A percentile compares a stretch with the other conserved stretches of the same genome.
These are phyloP conservation scores for Phoenicopterus ruber DNA, from an alignment of 2,113 vertebrate genomes.

Conservation along the genomic window DNA sequence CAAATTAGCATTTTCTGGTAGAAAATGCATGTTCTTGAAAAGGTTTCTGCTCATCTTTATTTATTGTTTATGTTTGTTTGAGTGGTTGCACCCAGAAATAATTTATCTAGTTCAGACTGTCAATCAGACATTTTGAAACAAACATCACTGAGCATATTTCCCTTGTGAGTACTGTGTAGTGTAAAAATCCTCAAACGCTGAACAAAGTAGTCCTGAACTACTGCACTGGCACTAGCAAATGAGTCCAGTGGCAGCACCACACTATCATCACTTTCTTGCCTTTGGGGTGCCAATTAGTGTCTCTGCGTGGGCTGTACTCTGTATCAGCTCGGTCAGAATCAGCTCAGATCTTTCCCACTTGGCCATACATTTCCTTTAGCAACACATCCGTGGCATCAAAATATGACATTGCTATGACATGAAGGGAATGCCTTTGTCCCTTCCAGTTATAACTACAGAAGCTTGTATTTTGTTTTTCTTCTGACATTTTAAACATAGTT, in stretches of 20 bases:
- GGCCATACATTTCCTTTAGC: not conserved
- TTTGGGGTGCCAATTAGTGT: not conserved
- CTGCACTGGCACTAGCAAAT: not conserved
- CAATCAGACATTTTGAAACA: not conserved
- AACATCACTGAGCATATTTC: not conserved
- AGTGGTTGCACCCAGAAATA: not conserved
- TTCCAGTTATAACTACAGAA: not conserved
- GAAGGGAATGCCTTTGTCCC: not conserved
- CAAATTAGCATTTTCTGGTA: not conserved
- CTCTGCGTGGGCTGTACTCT: not conserved
- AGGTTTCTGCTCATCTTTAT: not conserved
- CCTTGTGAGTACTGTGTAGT: not conserved
- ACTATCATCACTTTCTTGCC: not conserved
- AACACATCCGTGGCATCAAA: not conserved
- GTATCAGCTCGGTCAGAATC: not conserved
- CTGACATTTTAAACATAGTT: not conserved
- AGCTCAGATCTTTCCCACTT: not conserved
- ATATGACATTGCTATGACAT: fast-evolving
- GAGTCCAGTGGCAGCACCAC: not conserved
- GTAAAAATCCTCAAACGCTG: not conserved
- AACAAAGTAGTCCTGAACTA: not conserved
- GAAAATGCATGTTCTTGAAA: not conserved
- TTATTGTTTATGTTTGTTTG: not conserved
- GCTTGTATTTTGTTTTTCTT: not conserved
- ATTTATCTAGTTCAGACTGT: not conserved